Percentiles rank a stretch among this genome's conserved stretches.
Conservation (phyloP, 2,113 vertebrate species). For the Myiozetetes cayanensis region DNA sequence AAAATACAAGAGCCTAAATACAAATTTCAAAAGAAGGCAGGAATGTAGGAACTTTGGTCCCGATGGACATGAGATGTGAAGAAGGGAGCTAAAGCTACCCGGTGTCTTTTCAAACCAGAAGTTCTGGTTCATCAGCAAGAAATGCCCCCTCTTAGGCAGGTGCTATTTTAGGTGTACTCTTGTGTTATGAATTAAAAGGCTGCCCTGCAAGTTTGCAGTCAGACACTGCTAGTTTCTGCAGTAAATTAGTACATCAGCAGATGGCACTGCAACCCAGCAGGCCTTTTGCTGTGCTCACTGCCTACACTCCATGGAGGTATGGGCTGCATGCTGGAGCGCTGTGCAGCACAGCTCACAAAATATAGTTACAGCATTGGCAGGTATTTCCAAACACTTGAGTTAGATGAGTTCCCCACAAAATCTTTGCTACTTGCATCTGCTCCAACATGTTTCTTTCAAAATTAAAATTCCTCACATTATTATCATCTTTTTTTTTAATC, state of each 20-base stretch:
- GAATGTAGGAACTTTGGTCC: background rate
- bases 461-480: background rate
- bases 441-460: background rate
- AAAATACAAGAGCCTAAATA: background rate
- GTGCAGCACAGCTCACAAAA: background rate
- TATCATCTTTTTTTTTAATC: no score
- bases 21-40: background rate
- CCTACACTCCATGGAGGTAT: background rate
- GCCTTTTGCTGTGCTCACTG: background rate
- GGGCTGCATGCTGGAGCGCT: background rate
- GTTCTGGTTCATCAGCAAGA: background rate
- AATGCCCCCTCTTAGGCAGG: background rate
- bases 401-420: background rate
- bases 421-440: background rate
- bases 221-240: background rate
- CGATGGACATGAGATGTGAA: background rate
- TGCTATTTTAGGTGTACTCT: background rate
- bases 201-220: background rate
- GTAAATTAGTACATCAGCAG: conserved; percentile 29
- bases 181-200: background rate
- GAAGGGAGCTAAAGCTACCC: background rate
- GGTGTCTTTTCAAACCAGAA: background rate
- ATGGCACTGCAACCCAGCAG: conserved; percentile 10
- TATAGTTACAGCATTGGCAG: background rate
- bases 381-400: background rate